Base-by-base conservation (phyloP, 2,113 vertebrate species). In the Australoheros scitulus region DNA sequence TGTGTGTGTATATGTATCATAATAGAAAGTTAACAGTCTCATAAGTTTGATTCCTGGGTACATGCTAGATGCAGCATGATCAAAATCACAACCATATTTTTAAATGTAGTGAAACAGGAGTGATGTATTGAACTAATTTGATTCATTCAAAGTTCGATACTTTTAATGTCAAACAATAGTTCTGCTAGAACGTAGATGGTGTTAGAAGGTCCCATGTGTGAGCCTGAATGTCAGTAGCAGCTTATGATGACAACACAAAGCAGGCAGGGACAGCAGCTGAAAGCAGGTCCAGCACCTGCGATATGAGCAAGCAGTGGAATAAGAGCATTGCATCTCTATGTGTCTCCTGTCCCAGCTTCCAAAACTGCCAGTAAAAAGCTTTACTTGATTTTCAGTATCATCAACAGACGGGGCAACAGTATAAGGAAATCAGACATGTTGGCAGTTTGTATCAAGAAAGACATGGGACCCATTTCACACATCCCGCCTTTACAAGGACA, bases 1-100 rank as follows among this genome's bases (percentile, higher is more conserved):
- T 79, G 63, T 65, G 55, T 74, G 74, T 77, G 8, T 50, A 13
- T 77, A 8, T 50, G 6, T 84, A 60, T 68, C 50, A 43, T 22
- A 65, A 65, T 61, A 10, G 52, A 81, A 74, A 64, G 61, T 41
- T 41, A 41, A 22, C 13, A 7, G 13, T 38, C 61, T 14, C 52
- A 58, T 14, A 64, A 38, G 61, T 64, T 22, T 64, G 61, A 41
- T 41, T 64, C 11, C 36, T 64, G 36, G 22, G 36, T 11, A 64
- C 20, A 9, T 22, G 61, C 7, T 64, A 0, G 11, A n/a, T 24
- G n/a, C n/a, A 24, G 50, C 22, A 50, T 29, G 8, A 50, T 29
- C 1, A 38, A 64, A 38, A 11, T 22, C 34, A 22, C 34, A 64
- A 64, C 20, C 7, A n/a, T 41, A 24, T n/a, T 41, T 64, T 64